Base-by-base conservation (phyloP, 92 coral and sea anemone species). In the Porites lobata region DNA sequence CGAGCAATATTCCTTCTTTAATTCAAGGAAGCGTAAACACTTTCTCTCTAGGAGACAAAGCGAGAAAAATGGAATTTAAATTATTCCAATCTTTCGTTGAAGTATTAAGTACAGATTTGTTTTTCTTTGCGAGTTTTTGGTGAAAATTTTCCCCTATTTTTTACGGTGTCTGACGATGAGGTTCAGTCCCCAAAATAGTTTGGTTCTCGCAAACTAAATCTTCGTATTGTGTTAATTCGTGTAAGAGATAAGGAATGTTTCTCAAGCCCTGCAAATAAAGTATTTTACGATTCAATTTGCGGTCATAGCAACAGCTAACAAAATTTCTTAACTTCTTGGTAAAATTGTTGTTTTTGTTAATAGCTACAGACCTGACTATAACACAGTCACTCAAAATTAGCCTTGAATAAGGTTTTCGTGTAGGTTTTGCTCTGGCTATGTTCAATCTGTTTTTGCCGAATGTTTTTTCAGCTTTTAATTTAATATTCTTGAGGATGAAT, bases 391-490 rank as follows among this genome's bases (percentile, higher is more conserved):
- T 9, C 13, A 9, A 18, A 67, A 14, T 11, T 67, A 21, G 74
- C 13, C 52, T 4, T 18, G 7, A 9, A 69, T 9, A 69, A 21
- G 15, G n/a, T 12, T 21, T 69, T 69, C 50, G 43, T 69, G 43
- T 69, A 22, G 32, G 17, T 1, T 26, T 13, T 57, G 54, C 75
- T 11, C 86, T 82, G 47, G 47, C 47, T 3, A 12, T 73, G 77
- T 53, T 75, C n/a, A 53, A 19, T 82, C 43, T 19, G 11, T 62
- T 9, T 17, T 21, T 64, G 22, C 65, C 57, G 75, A 8, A 50
- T 69, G 78, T 82, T 82, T 82, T 71, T 15, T 57, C 86, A 82
- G 86, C 86, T 82, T 82, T 70, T 50, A 70, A 82, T 82, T 69
- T 82, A 14, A 82, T 20, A 57, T 70, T 82, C 68, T 32, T 4